Percentiles rank a stretch among this genome's conserved stretches.
These are phyloP conservation scores for Tretioscincus oriximinensis DNA, from an alignment of 2,113 vertebrate species.

Conservation along the genomic window DNA sequence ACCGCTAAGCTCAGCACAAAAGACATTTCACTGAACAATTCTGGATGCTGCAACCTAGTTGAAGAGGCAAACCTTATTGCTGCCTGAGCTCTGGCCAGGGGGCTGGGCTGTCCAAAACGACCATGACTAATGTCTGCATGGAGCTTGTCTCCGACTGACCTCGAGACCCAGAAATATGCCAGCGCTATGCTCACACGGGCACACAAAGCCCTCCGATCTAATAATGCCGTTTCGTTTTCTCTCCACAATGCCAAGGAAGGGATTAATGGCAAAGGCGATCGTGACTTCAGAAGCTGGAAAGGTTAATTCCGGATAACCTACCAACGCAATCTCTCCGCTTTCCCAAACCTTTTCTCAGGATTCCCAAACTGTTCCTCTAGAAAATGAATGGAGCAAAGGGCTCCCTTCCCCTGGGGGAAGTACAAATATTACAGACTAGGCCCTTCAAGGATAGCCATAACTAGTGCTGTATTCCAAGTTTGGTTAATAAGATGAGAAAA, in stretches of 20 bases:
- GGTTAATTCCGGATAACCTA: conserved; percentile 23
- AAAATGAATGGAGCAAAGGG: background rate
- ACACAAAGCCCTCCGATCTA: background rate
- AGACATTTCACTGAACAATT: background rate
- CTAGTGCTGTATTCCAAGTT: too few species aligned
- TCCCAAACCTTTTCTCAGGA: background rate
- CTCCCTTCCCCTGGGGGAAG: too few species aligned
- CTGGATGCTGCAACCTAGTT: background rate
- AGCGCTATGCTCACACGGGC: fast-evolving
- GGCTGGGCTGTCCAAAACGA: background rate
- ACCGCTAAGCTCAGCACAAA: fast-evolving
- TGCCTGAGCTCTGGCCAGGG: background rate
- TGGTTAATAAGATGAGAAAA: too few species aligned
- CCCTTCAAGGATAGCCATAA: too few species aligned
- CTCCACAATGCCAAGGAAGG: fast-evolving
- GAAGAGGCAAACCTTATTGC: background rate
- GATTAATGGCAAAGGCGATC: background rate
- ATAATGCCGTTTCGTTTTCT: background rate
- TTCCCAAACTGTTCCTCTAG: background rate
- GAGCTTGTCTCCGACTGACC: background rate
- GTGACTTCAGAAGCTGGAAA: conserved; percentile 22
- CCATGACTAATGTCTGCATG: background rate
- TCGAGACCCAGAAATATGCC: background rate
- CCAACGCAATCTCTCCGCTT: conserved; percentile 5
- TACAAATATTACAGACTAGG: too few species aligned